Base-by-base conservation (phyloP, 2,888 invertebrate genomes). In the Nycteola revayana region DNA sequence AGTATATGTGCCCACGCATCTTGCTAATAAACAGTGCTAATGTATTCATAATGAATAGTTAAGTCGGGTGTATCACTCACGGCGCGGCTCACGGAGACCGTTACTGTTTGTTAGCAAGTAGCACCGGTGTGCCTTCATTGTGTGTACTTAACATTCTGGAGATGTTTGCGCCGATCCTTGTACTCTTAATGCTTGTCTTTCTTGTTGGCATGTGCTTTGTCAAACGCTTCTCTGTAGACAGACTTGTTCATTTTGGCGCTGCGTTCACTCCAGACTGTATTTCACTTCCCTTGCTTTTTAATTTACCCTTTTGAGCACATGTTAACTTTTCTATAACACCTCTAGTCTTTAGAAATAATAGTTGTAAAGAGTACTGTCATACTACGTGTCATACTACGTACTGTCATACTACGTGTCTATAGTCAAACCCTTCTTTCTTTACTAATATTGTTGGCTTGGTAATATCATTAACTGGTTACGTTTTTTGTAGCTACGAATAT, bases 1-100 rank as follows among this genome's bases (percentile, higher is more conserved):
- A 21, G 3, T 5, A 61, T 17, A 21, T 54, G 33, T 49, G 48
- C 49, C 40, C 34, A 50, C 43, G 58, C 60, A 59, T 51, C 52
- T 60, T 67, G 73, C 69, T 75, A 69, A 73, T 67, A 69, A 72
- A 75, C 73, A 75, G 69, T 58, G 65, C 64, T 60, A 41, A 39
- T 44, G 34, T 38, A 33, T 43, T 42, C 20, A 44, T 45, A 43
- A 43, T 25, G n/a, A 26, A 22, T 27, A 18, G 17, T 23, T 22
- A 25, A 24, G 26, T 11, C 36, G 36, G 28, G 14, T 3, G 14
- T 14, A 5, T 14, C 14, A 14, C 14, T 14, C 3, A 5, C 18
- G 39, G 27, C 11, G 39, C 14, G 14, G 14, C 14, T 14, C 14
- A 2, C 14, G 18, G 25, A 31, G 38, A 32, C 48, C 48, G 59